Evolutionary conservation across 2,888 invertebrate genomes (phyloP), one percentile per base, ranked within the genome.

Genomic region (Aricia artaxerxes): DNA sequence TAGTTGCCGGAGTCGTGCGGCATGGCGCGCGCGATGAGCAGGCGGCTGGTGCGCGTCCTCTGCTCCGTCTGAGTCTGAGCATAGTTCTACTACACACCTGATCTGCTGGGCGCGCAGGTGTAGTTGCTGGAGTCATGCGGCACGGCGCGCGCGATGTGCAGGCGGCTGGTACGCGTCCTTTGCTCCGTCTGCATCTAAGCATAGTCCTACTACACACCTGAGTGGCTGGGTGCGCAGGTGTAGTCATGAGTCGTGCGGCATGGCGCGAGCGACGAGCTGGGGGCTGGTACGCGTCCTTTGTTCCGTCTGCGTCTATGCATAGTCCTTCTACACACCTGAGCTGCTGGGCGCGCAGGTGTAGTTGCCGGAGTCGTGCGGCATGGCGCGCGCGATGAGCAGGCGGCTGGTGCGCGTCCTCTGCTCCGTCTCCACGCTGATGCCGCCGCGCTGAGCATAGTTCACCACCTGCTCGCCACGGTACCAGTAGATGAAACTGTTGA

Each of bases 341-440:
- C 97, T 97, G 88, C 97, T 97, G 80, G 98, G 98, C 84, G 97
- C 97, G 91, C 98, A 98, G 75, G 98, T 98, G 91, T 98, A 98
- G 95, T 98, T 98, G 85, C 98, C 98, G 78, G 97, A 97, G 95
- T 98, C 98, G 81, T 97, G 96, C 80, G 97, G 96, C 83, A 97
- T 96, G 80, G 98, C 98, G 84, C 97, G 96, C 80, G 97, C 97
- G 86, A 98, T 97, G 86, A 98, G 95, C 84, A 98, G 95, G 85
- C 97, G 97, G 85, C 98, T 97, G 80, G 97, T 98, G 82, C 97
- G 97, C 81, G 97, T 96, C 80, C 97, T 96, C 89, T 97, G 97
- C 89, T 98, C 98, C 44, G 98, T 98, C 91, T 97, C 97, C 84
- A 98, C 96, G 88, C 97, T 97, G 89, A 98, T 97, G 76, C 98